Percentiles rank a stretch among this genome's conserved stretches.
phyloP scores from a whole-genome alignment of 2,113 vertebrate species.

The Podocnemis expansa region DNA sequence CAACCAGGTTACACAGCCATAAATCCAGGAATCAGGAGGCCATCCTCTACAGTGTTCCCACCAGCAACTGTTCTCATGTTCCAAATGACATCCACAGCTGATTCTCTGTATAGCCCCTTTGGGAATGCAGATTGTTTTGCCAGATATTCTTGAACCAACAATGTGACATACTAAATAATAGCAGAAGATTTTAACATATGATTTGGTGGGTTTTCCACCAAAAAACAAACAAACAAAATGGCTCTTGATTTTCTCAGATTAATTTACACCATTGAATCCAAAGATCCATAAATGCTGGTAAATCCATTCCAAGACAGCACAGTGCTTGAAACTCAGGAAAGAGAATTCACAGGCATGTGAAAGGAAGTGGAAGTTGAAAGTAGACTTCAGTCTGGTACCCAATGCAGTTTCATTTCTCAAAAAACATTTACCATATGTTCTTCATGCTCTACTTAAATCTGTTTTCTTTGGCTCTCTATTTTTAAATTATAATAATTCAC shows the following conservation, averaged over 20 bases:
- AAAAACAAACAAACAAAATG: too few relatives aligned
- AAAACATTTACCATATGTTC: neutral
- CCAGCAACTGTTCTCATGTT: neutral
- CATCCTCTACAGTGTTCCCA: neutral
- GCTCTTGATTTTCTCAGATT: neutral
- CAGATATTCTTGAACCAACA: neutral
- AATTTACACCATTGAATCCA: neutral
- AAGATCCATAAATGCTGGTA: accelerated
- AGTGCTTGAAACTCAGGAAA: neutral
- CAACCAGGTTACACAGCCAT: neutral
- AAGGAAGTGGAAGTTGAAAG: neutral
- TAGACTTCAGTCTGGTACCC: neutral
- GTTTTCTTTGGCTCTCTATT: neutral
- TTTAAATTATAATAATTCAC: neutral
- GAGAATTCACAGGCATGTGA: accelerated
- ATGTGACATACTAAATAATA: neutral
- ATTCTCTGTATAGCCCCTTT: neutral
- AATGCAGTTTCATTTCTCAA: slow-evolving; percentile 22
- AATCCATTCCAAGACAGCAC: neutral
- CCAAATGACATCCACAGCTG: neutral
- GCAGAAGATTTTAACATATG: neutral
- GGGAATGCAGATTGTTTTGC: neutral
- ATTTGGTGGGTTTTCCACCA: neutral
- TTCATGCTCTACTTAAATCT: neutral
- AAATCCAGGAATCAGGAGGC: neutral